Conservation (phyloP, 1,140 invertebrate genomes). For the Formica exsecta region DNA sequence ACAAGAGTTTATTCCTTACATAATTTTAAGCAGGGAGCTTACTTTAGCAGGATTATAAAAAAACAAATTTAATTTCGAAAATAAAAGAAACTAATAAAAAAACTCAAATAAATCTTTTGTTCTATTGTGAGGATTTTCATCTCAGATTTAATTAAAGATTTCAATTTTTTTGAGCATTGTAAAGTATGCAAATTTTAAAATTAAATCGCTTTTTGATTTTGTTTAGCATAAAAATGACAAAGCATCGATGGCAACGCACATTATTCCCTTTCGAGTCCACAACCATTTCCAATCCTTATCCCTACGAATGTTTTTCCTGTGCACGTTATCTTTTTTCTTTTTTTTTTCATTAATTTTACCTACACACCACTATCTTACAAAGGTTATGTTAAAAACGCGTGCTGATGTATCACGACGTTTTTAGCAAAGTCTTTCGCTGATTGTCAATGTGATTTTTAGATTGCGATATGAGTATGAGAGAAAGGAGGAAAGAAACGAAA, state of each 20-base stretch:
- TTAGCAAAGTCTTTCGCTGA: neutral
- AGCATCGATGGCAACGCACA: constrained; percentile 83
- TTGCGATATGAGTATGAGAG: neutral
- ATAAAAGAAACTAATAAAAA: no score
- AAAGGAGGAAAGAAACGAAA: neutral
- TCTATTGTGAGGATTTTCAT: no score
- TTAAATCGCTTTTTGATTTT: constrained; percentile 42
- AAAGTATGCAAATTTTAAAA: neutral
- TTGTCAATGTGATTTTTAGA: neutral
- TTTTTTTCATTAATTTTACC: neutral
- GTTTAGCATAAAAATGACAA: constrained; percentile 81
- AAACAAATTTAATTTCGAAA: no score
- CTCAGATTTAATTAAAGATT: no score
- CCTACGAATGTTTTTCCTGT: neutral
- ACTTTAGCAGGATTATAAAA: no score
- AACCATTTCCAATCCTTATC: neutral
- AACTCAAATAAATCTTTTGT: no score
- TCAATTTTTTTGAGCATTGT: neutral
- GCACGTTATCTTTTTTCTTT: neutral
- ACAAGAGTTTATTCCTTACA: no score
- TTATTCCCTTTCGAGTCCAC: neutral
- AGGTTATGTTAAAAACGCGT: constrained; percentile 1
- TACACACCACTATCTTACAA: neutral
- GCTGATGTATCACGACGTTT: neutral
- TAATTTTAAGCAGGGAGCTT: no score